phyloP scores from a whole-genome alignment of 2,888 invertebrate genomes.

The Coelopa pilipes region DNA sequence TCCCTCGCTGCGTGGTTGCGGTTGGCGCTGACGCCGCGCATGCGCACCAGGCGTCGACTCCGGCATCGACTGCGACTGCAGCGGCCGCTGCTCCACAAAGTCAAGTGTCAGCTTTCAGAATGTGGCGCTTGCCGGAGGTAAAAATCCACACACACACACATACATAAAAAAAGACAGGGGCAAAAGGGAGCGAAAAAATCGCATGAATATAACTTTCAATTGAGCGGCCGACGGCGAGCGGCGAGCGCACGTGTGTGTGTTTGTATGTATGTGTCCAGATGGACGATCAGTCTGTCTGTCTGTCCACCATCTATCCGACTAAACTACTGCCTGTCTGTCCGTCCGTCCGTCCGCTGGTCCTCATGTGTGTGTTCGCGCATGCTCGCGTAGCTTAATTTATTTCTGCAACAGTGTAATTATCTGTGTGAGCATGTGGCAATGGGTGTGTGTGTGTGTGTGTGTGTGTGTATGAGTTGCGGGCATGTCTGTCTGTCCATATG shows the following conservation, averaged over 20 bases:
- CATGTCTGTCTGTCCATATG: not conserved
- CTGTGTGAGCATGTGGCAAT: not conserved
- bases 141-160: conserved; percentile 7
- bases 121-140: conserved; percentile 5
- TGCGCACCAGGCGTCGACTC: not conserved
- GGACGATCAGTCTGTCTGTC: not conserved
- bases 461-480: not conserved
- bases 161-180: conserved; percentile 24
- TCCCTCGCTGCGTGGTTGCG: not conserved
- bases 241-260: not conserved
- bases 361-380: no score
- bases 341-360: no score
- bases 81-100: conserved; percentile 13
- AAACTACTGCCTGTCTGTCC: no score
- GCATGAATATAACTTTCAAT: conserved; percentile 38
- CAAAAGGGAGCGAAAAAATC: conserved; percentile 29
- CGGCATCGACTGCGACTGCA: not conserved
- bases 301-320: no score
- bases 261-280: not conserved
- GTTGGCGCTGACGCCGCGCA: not conserved
- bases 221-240: conserved; percentile 4
- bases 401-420: no score
- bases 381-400: no score
- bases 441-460: not conserved
- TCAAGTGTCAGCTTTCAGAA: conserved; percentile 18